phyloP scores from a whole-genome alignment of 2,888 invertebrate species.

The Drosophila multiciliata region DNA sequence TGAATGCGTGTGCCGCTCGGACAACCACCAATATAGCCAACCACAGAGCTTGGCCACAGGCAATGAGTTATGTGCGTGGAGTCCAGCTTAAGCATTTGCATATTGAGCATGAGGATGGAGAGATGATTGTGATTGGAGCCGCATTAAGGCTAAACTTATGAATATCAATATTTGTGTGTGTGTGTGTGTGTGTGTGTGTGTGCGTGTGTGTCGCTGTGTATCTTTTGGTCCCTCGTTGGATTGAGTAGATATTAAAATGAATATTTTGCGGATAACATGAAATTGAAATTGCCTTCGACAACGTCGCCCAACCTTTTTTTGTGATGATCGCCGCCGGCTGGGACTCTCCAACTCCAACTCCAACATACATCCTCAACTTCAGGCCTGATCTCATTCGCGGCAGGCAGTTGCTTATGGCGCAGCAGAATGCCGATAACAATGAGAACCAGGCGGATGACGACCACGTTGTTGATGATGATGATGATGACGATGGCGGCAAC shows the following conservation, averaged over 20 bases:
- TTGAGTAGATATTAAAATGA: slow-evolving; percentile 84
- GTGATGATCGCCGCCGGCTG: slow-evolving; percentile 51
- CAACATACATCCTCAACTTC: slow-evolving; percentile 4
- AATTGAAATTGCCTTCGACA: slow-evolving; percentile 76
- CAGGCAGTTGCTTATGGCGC: slow-evolving; percentile 57
- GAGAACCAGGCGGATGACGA: slow-evolving; percentile 59
- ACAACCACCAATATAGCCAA: slow-evolving; percentile 55
- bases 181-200: slow-evolving; percentile 35
- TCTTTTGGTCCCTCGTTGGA: slow-evolving; percentile 50
- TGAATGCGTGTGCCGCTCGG: slow-evolving; percentile 5
- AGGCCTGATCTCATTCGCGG: slow-evolving; percentile 6
- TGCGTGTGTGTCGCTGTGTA: slow-evolving; percentile 16
- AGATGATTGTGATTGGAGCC: slow-evolving; percentile 75
- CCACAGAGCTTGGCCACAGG: slow-evolving; percentile 44
- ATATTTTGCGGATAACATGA: slow-evolving; percentile 83
- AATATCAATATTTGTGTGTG: slow-evolving; percentile 82
- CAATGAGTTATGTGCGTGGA: slow-evolving; percentile 24
- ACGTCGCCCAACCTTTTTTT: slow-evolving; percentile 60
- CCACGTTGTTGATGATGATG: slow-evolving; percentile 56
- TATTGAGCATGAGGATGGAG: slow-evolving; percentile 80
- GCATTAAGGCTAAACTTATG: slow-evolving; percentile 84
- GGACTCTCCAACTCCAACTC: slow-evolving; percentile 1
- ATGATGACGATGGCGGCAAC: slow-evolving; percentile 54
- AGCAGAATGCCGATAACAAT: slow-evolving; percentile 74
- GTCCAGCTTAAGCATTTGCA: slow-evolving; percentile 84